These are phyloP conservation scores for Actenoides hombroni DNA, from an alignment of 2,113 vertebrate genomes.

Conservation along the genomic window DNA sequence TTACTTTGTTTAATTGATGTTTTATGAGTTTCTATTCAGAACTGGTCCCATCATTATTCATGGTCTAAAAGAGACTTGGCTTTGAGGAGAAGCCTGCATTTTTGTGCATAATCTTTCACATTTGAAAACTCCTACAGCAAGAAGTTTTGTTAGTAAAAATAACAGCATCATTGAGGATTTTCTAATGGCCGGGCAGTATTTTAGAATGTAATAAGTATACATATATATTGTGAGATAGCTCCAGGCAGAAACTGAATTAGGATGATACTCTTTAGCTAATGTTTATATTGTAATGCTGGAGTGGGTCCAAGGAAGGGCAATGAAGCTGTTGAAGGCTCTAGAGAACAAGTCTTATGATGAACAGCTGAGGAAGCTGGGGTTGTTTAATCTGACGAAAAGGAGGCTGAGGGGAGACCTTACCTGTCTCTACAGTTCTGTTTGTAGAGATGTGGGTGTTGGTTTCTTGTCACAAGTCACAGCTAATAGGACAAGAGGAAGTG, in stretches of 20 bases:
- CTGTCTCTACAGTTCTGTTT: no score
- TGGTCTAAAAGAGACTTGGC: not conserved
- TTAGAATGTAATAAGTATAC: not conserved
- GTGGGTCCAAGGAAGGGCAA: no score
- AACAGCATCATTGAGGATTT: not conserved
- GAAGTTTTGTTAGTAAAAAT: not conserved
- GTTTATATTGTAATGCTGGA: not conserved
- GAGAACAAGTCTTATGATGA: no score
- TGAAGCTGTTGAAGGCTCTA: no score
- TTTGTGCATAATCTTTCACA: not conserved
- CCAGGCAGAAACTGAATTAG: not conserved
- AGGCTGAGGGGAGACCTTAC: no score
- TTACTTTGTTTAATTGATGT: not conserved
- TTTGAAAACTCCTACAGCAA: not conserved
- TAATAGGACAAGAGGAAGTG: not conserved
- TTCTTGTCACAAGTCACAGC: no score
- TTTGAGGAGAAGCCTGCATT: not conserved
- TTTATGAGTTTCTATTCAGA: not conserved
- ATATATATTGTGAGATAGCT: not conserved
- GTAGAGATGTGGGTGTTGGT: no score
- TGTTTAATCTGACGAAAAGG: no score
- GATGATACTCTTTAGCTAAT: not conserved
- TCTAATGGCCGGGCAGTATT: not conserved
- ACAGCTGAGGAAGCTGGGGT: no score
- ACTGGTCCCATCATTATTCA: not conserved